Conservation (phyloP, 2,113 vertebrate genomes). For the Fregetta grallaria region DNA sequence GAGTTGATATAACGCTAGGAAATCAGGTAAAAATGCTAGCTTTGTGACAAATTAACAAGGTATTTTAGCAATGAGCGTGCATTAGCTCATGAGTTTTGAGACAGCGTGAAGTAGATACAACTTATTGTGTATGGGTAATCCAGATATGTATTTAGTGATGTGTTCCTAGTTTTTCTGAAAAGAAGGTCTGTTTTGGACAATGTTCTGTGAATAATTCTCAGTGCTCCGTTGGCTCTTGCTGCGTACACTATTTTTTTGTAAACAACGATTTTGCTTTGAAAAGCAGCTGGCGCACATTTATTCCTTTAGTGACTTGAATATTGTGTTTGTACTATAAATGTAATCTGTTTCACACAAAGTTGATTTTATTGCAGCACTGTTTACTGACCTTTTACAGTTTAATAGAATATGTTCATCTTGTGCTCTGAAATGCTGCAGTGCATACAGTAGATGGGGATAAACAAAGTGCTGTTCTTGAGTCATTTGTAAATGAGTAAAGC, state of each 20-base stretch:
- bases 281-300: conserved; percentile 30
- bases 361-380: conserved; percentile 29
- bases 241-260: neutral
- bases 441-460: neutral
- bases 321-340: conserved; percentile 47
- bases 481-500: neutral
- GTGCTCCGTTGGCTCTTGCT: neutral
- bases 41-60: neutral
- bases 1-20: neutral
- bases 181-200: neutral
- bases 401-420: neutral
- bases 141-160: neutral
- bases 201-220: neutral
- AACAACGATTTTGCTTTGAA: conserved; percentile 31
- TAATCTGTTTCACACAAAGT: conserved; percentile 25
- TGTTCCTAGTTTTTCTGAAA: neutral
- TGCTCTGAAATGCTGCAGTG: neutral
- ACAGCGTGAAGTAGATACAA: neutral
- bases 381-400: conserved; percentile 27
- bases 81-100: neutral
- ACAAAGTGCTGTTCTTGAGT: neutral
- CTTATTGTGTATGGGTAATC: neutral
- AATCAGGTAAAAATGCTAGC: neutral
- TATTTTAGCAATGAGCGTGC: neutral
- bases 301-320: conserved; percentile 9